These are phyloP conservation scores for Galaxias olidus DNA, from an alignment of 2,797 vertebrate genomes.

Conservation along the genomic window DNA sequence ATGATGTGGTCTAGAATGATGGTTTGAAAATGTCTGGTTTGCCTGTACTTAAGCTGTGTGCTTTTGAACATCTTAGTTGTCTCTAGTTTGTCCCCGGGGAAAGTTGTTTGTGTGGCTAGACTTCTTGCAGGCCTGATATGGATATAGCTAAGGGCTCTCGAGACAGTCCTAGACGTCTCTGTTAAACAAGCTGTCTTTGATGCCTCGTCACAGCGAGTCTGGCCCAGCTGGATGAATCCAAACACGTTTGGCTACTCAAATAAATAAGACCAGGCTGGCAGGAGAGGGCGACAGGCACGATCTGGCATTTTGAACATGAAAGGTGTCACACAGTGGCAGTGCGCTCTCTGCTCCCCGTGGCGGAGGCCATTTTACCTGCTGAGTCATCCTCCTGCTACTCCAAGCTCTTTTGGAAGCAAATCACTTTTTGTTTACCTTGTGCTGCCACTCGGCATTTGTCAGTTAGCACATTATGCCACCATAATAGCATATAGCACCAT, in stretches of 20 bases:
- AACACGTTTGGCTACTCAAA: constrained; percentile 20
- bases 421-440: no score
- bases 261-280: constrained; percentile 13
- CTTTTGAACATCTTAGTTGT: no score
- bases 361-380: background rate
- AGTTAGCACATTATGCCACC: no score
- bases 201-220: constrained; percentile 27
- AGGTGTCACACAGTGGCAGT: constrained; percentile 18
- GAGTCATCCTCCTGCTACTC: constrained; percentile 15
- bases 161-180: constrained; percentile 14
- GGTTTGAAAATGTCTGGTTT: no score
- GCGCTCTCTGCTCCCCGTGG: constrained; percentile 2
- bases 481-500: no score
- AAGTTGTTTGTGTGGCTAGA: no score
- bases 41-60: no score
- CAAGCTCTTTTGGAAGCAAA: background rate
- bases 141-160: background rate
- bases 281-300: constrained; percentile 26
- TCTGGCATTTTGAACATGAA: constrained; percentile 34
- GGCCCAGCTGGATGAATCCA: constrained; percentile 58
- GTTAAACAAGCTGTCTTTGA: constrained; percentile 55
- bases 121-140: background rate
- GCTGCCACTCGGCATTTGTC: no score
- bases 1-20: no score
- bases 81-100: no score